Evolutionary conservation across 2,888 invertebrate species (phyloP).

Genomic region (Metopia argyrocephala): DNA sequence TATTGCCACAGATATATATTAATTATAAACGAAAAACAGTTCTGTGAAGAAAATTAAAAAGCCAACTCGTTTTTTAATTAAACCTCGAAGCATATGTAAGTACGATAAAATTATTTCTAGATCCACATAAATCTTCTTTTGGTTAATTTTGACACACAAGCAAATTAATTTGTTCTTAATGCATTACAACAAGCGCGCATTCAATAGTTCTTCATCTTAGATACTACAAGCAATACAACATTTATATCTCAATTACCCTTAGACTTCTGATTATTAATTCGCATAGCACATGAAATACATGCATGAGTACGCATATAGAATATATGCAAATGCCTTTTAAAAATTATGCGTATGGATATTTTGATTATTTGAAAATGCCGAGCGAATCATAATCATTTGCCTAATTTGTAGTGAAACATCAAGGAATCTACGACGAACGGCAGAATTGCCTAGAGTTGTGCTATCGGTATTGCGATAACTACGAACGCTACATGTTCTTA

Average conservation of each 20-base stretch:
- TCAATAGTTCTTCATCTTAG: conserved; percentile 24
- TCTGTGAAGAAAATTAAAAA: too few species aligned
- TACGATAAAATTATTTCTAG: too few species aligned
- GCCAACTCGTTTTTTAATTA: too few species aligned
- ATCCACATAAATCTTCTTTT: too few species aligned
- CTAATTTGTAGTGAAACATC: conserved; percentile 75
- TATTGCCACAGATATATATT: too few species aligned
- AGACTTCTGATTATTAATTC: too few species aligned
- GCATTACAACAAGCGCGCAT: conserved; percentile 26
- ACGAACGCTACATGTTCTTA: conserved; percentile 72
- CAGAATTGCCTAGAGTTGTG: conserved; percentile 70
- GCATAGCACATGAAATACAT: too few species aligned
- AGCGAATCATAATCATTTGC: conserved; percentile 74
- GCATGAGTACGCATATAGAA: too few species aligned
- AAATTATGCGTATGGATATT: conserved; percentile 70
- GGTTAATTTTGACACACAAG: too few species aligned
- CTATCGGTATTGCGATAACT: conserved; percentile 73
- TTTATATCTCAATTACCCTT: conserved; percentile 7
- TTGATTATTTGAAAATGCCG: conserved; percentile 70
- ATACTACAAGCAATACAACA: conserved; percentile 29
- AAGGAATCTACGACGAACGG: conserved; percentile 72
- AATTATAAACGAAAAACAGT: too few species aligned
- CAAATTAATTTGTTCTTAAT: too few species aligned
- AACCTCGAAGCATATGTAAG: too few species aligned
- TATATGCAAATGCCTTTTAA: conserved; percentile 17